Base-by-base conservation (phyloP, 2,888 invertebrate genomes). In the Temnothorax unifasciatus region DNA sequence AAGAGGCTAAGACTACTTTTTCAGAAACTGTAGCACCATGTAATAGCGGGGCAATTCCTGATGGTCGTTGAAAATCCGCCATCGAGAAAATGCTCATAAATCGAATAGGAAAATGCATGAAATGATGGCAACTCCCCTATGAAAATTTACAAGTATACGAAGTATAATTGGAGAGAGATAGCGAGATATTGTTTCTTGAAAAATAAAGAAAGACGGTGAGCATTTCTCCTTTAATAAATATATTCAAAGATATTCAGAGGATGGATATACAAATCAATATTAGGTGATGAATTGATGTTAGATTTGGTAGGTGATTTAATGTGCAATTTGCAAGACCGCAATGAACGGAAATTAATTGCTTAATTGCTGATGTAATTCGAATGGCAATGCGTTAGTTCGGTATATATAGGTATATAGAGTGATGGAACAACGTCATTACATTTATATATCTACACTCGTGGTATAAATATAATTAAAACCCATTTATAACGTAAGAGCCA, bases 221-320 rank as follows among this genome's bases (percentile, higher is more conserved):
- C 2, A 13, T 2, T 41, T 68, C 29, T 68, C 15, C 18, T 59
- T 79, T 69, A 57, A 69, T 69, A 69, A 69, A 79, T 79, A 79
- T 79, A 57, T 79, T 66, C 25, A 52, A 76, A 68, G 41, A 63
- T 64, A 50, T 75, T 75, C 15, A 34, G 34, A 34, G 9, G 11
- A 13, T 34, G 21, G 8, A 59, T 44, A 6, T 25, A 76, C 25
- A 66, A 76, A 57, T 77, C 18, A 64, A 52, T 64, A 68, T 68
- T 15, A 47, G 66, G 38, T n/a, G 15, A 74, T 29, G 34, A 68
- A 69, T 69, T 21, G 18, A 57, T 52, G 15, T 66, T 76, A 57
- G 15, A 34, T 6, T 69, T 3, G 47, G 4, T 41, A 6, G 4
- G 15, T 74, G 63, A 69, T 54, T 54, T 44, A 64, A 68, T 52